Conservation (phyloP, 2,113 vertebrate species). For the Rallus limicola region DNA sequence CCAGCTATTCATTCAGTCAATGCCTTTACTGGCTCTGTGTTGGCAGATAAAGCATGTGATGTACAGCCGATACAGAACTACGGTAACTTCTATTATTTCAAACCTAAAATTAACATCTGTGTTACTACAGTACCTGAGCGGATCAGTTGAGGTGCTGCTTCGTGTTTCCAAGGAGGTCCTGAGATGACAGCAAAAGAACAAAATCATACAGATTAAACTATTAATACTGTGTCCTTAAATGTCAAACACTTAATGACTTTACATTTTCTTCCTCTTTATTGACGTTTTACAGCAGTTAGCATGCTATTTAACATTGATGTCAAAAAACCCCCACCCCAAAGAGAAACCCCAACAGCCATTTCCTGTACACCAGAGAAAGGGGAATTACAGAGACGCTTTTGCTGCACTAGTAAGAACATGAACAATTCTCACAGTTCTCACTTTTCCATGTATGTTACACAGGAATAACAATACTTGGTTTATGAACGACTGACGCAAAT, state of each 20-base stretch:
- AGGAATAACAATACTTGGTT: not conserved
- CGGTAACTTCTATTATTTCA: not conserved
- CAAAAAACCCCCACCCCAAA: not conserved
- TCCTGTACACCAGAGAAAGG: not conserved
- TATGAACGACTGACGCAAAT: not conserved
- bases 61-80: not conserved
- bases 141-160: constrained; percentile 76
- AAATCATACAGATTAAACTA: constrained; percentile 25
- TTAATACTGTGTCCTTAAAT: not conserved
- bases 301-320: not conserved
- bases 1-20: not conserved
- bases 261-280: not conserved
- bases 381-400: not conserved
- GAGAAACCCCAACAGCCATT: not conserved
- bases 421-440: not conserved
- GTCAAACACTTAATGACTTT: not conserved
- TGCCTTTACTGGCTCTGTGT: not conserved
- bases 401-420: not conserved
- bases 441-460: fast-evolving
- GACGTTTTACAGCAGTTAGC: not conserved
- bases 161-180: constrained; percentile 78
- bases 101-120: not conserved
- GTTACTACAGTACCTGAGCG: constrained; percentile 62
- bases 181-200: constrained; percentile 70
- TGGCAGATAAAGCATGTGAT: not conserved